phyloP scores from a whole-genome alignment of 2,797 vertebrate genomes.

The Crypturellus tataupa region DNA sequence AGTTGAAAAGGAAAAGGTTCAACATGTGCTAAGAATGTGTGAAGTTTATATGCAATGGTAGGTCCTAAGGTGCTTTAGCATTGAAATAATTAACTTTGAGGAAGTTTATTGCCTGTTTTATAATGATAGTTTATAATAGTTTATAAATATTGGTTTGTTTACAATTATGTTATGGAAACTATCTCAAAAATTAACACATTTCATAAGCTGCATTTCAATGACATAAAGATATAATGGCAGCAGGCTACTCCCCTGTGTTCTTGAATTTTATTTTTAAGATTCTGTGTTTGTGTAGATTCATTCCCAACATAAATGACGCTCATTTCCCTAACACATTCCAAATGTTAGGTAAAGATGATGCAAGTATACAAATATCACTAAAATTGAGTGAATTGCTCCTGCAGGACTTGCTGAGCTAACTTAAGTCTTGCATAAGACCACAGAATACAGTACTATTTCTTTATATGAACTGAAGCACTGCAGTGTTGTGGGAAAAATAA shows the following conservation, averaged over 20 bases:
- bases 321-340: too few species aligned
- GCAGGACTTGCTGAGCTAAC: not conserved
- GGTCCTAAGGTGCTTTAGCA: not conserved
- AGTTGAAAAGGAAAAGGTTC: not conserved
- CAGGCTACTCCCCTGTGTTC: not conserved
- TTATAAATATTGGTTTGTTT: not conserved
- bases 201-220: not conserved
- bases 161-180: not conserved
- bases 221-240: not conserved
- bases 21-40: not conserved
- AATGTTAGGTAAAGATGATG: not conserved
- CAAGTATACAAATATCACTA: not conserved
- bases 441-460: not conserved
- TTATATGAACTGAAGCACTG: not conserved
- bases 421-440: not conserved
- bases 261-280: not conserved
- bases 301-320: not conserved
- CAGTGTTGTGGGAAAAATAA: not conserved
- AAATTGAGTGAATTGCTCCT: not conserved
- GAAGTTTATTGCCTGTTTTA: not conserved
- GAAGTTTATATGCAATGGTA: slow-evolving; percentile 17
- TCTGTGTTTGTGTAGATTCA: not conserved
- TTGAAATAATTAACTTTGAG: slow-evolving; percentile 10
- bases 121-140: not conserved
- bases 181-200: not conserved